Evolutionary conservation across 2,888 invertebrate species (phyloP), one percentile per base, ranked within the genome.

Genomic region (Cheilosia vernalis): DNA sequence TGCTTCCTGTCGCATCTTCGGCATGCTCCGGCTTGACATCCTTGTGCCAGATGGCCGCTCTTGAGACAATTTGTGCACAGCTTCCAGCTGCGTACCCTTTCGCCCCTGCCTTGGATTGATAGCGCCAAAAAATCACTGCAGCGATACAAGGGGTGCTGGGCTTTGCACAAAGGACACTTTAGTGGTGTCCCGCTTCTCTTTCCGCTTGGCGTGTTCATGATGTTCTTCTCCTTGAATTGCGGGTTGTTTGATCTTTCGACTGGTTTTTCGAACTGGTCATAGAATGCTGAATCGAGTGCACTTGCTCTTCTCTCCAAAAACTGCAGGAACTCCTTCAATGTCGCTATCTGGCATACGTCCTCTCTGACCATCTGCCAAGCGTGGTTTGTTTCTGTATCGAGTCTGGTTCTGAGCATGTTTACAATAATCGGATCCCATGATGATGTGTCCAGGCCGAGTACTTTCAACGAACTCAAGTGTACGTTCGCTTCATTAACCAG

Each of bases 331-430:
- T 69, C 44, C 4, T 44, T 24, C 3, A 70, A 49, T 7, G 58
- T 58, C 2, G 69, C 58, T 15, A 70, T 60, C 13, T 49, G 2
- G 6, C 37, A n/a, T n/a, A 60, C 58, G 15, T 49, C 70, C 13
- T 72, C 72, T 15, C 53, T 72, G n/a, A 19, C 27, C 42, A 30
- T 42, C 42, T 61, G 72, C 61, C 61, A 61, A 5, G 72, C 61
- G 27, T 61, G 27, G 51, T 40, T 72, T 2, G 42, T 72, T 17
- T 44, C 42, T 0, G 17, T 7, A 13, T 63, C 61, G 4, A 73
- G 19, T n/a, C 61, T 61, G 1, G 33, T 40, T 5, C 61, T 21
- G n/a, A 73, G 13, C 72, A 73, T 72, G 4, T 69, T 69, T 2
- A 58, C 60, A 2, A 72, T 60, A 1, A 72, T n/a, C 1, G 49